Base-by-base conservation (phyloP, 2,888 invertebrate genomes). In the Coenonympha arcania region DNA sequence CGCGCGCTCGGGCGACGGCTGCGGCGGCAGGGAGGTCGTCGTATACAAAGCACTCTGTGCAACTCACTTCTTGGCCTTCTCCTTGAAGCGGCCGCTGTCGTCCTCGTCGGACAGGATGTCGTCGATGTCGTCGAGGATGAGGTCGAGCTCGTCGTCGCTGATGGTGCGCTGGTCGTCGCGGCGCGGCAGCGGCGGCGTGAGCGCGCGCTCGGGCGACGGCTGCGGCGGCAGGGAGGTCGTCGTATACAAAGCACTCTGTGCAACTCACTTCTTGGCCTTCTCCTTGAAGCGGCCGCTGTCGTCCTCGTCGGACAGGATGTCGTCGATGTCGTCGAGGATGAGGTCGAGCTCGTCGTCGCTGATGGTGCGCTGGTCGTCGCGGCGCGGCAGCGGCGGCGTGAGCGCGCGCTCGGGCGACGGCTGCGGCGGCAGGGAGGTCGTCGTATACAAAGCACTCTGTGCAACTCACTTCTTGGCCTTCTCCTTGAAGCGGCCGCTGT, bases 71-170 rank as follows among this genome's bases (percentile, higher is more conserved):
- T 57, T 63, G 11, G 62, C 24, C 46, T 69, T 72, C 20, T 74
- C 72, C 60, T 79, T 79, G 57, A 76, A 78, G 40, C 76, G 59
- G 1, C 74, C 74, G 8, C 58, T 57, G 48, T 82, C 83, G 0
- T 83, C 84, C 1, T 82, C 83, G 6, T 83, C 82, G 1, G 80
- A 79, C 6, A 85, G 71, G n/a, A 85, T 83, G 6, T 76, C 82
- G 58, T 86, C 84, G 57, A 86, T 83, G 63, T 84, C 84, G 0
- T 73, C 84, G 18, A 85, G 68, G 19, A 85, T 82, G 47, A 83
- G 72, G 54, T 82, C 83, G 2, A 85, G 63, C 50, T 84, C 85
- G 48, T 83, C 84, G 22, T 83, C 81, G 26, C 68, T 71, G 57
- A 74, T 69, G 9, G 44, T 36, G 1, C 33, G 45, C 30, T 30